Evolutionary conservation across 2,888 invertebrate genomes (phyloP).

Genomic region (Latheticus oryzae): DNA sequence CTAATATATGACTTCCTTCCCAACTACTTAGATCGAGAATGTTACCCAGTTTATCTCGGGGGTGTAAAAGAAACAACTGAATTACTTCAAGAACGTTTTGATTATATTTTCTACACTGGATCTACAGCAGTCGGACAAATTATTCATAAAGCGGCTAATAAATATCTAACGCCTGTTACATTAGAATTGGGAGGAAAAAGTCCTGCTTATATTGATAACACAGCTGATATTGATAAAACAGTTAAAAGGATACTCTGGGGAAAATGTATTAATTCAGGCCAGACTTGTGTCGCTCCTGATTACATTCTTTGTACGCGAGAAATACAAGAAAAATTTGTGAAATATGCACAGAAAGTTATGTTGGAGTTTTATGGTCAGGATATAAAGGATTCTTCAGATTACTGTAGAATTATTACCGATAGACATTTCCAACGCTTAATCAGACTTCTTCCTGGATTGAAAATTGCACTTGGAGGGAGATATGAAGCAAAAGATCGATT

Average conservation of each 20-base stretch:
- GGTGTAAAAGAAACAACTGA: slow-evolving; percentile 88
- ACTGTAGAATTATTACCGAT: slow-evolving; percentile 84
- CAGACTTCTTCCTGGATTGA: slow-evolving; percentile 75
- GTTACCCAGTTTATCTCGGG: slow-evolving; percentile 83
- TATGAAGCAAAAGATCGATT: slow-evolving; percentile 80
- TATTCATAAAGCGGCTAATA: slow-evolving; percentile 88
- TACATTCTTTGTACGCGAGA: slow-evolving; percentile 87
- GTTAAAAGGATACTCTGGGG: slow-evolving; percentile 90
- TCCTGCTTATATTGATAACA: slow-evolving; percentile 90
- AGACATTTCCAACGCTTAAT: slow-evolving; percentile 70
- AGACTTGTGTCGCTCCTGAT: slow-evolving; percentile 97
- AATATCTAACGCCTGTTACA: slow-evolving; percentile 91
- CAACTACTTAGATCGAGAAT: slow-evolving; percentile 92
- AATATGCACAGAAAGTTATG: slow-evolving; percentile 71
- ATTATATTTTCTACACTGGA: slow-evolving; percentile 97
- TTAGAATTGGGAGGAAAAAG: slow-evolving; percentile 88
- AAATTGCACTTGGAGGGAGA: slow-evolving; percentile 82
- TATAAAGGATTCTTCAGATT: slow-evolving; percentile 81
- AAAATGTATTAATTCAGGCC: slow-evolving; percentile 91
- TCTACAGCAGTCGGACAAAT: slow-evolving; percentile 88
- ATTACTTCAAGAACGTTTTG: slow-evolving; percentile 88
- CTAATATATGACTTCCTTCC: slow-evolving; percentile 81
- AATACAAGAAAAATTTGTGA: slow-evolving; percentile 72
- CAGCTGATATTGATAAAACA: slow-evolving; percentile 81
- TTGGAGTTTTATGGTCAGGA: slow-evolving; percentile 88